phyloP scores from a whole-genome alignment of 30 jellyfish, hydroid and myxozoan species.

The Pelagia noctiluca region DNA sequence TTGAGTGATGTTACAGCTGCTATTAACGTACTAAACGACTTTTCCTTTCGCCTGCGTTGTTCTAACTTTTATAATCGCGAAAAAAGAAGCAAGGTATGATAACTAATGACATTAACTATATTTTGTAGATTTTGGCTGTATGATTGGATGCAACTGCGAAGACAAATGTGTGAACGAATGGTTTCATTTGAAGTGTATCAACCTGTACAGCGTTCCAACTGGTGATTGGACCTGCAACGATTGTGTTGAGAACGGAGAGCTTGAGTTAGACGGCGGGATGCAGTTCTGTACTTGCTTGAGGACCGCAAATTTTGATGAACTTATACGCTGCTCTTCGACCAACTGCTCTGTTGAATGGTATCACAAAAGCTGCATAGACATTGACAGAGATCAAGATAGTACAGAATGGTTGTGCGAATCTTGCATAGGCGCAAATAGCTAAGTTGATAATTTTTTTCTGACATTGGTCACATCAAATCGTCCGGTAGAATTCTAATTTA shows the following conservation, averaged over 20 bases:
- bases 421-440: not conserved
- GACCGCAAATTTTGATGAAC: conserved; percentile 8
- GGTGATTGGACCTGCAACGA: conserved; percentile 2
- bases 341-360: not conserved
- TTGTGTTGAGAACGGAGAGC: not conserved
- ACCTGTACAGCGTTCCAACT: not conserved
- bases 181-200: conserved; percentile 5
- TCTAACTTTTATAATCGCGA: no score
- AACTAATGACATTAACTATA: no score
- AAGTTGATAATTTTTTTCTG: no score
- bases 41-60: no score
- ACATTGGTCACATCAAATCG: no score
- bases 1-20: no score
- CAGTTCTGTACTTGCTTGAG: not conserved
- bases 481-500: no score
- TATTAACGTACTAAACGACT: no score
- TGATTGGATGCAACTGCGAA: no score
- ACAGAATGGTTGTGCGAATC: not conserved
- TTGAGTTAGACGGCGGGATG: not conserved
- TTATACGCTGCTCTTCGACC: conserved; percentile 5
- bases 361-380: conserved; percentile 4
- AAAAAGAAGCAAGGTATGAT: no score
- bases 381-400: not conserved
- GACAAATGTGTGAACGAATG: conserved; percentile 1
- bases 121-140: no score